Conservation (phyloP, 2,113 vertebrate genomes). For the Heloderma charlesbogerti region DNA sequence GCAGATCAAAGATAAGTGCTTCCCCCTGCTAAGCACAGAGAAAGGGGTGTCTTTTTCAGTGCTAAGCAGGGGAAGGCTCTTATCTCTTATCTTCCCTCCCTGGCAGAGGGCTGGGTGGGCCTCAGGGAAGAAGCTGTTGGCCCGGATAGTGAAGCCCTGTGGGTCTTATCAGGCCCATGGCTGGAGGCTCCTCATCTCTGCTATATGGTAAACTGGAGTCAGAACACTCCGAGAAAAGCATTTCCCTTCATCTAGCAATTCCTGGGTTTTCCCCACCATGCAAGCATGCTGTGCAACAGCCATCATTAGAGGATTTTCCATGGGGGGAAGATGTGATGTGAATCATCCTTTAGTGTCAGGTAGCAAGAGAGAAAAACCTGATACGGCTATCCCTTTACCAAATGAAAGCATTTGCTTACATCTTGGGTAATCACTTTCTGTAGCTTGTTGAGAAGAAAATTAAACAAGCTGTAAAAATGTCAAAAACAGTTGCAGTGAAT, state of each 20-base stretch:
- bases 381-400: slow-evolving; percentile 51
- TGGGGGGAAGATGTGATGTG: neutral
- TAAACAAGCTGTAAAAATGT: slow-evolving; percentile 70
- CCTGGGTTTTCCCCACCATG: neutral
- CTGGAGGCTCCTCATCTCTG: no score
- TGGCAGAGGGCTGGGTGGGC: no score
- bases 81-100: no score
- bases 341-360: slow-evolving; percentile 27
- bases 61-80: no score
- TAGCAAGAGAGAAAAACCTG: slow-evolving; percentile 50
- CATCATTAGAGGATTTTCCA: neutral
- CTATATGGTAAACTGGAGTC: neutral
- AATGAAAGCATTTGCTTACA: slow-evolving; percentile 53
- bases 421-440: slow-evolving; percentile 59
- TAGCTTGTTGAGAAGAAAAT: slow-evolving; percentile 65
- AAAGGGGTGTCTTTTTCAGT: no score
- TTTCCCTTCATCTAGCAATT: neutral
- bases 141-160: no score
- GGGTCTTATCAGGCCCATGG: no score
- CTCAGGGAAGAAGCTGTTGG: no score
- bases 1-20: no score
- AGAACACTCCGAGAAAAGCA: neutral
- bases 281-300: neutral
- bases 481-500: slow-evolving; percentile 68
- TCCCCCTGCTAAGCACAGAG: no score